These are phyloP conservation scores for Patella caerulea DNA, from an alignment of 2,888 invertebrate genomes.

Conservation along the genomic window DNA sequence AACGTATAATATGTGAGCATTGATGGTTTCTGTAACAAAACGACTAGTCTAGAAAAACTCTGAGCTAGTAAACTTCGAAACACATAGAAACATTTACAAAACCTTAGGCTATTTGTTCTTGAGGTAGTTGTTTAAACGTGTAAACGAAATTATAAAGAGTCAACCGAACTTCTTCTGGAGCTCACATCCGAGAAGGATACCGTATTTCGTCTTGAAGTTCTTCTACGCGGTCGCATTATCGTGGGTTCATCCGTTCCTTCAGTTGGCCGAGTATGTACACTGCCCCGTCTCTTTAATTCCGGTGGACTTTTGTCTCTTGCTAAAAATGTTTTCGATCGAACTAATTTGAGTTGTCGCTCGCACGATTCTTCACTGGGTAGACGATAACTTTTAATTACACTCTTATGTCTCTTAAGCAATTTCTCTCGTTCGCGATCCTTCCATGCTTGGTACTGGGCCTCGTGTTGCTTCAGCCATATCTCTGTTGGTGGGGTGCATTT, in stretches of 20 bases:
- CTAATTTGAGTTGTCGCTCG: neutral
- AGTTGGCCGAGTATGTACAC: neutral
- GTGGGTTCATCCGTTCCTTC: neutral
- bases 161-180: slow-evolving; percentile 1
- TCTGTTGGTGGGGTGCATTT: neutral
- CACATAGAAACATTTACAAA: too few species aligned
- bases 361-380: neutral
- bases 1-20: too few species aligned
- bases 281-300: neutral
- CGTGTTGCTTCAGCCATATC: neutral
- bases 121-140: too few species aligned
- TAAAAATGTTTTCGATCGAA: slow-evolving; percentile 1
- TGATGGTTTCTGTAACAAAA: too few species aligned
- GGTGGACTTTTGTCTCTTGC: neutral
- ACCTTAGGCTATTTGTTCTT: too few species aligned
- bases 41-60: too few species aligned
- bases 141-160: neutral
- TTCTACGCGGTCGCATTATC: neutral
- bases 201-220: neutral
- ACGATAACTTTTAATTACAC: neutral
- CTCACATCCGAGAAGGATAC: neutral
- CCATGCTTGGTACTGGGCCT: neutral
- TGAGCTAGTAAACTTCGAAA: too few species aligned
- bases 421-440: slow-evolving; percentile 2
- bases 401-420: neutral